Base-by-base conservation (phyloP, 2,113 vertebrate species). In the Embiotoca jacksoni region DNA sequence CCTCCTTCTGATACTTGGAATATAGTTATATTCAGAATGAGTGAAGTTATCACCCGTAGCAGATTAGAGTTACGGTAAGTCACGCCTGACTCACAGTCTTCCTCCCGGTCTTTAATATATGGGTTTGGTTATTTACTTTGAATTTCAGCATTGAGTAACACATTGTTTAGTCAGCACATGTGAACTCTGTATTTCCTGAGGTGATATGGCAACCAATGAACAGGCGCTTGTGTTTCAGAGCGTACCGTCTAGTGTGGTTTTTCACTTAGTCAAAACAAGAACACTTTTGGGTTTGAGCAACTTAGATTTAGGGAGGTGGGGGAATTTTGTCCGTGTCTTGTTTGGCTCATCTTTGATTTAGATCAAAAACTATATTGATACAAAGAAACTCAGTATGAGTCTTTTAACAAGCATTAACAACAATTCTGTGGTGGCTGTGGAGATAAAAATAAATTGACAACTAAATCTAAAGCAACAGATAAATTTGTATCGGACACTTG, bases 221-320 rank as follows among this genome's bases (percentile, higher is more conserved):
- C 23, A 23, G 23, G 23, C 23, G 93, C 59, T 65, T 81, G 89
- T 92, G 23, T 89, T 73, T 57, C 74, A 83, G 87, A 87, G 84
- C 87, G 85, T 76, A 92, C 78, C 87, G 92, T 94, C 90, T 87
- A 72, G 74, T 95, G 96, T 93, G 96, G 96, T 95, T 93, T 95
- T 92, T 89, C 83, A 92, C 92, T 94, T 94, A 94, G 95, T 96
- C 97, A 97, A 95, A 97, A 96, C 96, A 96, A 94, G 95, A 97
- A 92, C 91, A 91, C 92, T 96, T 94, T 92, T 89, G 66, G 93
- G 80, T 81, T 84, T 90, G 81, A 84, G 66, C 64, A 68, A 82
- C 82, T 78, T 86, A 70, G 92, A 94, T 94, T 93, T 77, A 65
- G 53, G 93, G 92, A 84, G 84, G 92, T 74, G 93, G 92, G 91